A percentile compares a stretch with the other conserved stretches of the same genome.
Evolutionary conservation across 1,140 invertebrate genomes (phyloP).

Genomic region (Zaprionus kolodkinae): DNA sequence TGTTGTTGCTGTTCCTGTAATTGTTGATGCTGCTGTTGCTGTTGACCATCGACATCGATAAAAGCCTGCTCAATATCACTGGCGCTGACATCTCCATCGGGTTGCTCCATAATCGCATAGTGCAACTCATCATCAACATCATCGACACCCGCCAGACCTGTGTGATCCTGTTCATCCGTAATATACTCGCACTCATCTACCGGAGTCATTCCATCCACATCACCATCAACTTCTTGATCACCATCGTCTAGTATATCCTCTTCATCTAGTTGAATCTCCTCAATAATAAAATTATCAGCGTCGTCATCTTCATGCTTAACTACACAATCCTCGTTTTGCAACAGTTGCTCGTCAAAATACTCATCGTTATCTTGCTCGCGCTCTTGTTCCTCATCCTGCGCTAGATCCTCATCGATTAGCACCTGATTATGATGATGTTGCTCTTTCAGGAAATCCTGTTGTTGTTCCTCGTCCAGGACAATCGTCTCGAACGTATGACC

Average conservation of each 20-base stretch:
- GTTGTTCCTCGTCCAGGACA: slow-evolving; percentile 76
- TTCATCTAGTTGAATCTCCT: slow-evolving; percentile 79
- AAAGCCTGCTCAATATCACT: slow-evolving; percentile 70
- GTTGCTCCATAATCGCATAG: slow-evolving; percentile 72
- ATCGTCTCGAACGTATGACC: slow-evolving; percentile 75
- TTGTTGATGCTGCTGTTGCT: slow-evolving; percentile 46
- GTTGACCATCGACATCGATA: slow-evolving; percentile 53
- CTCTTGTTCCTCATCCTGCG: slow-evolving; percentile 68
- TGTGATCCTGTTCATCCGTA: slow-evolving; percentile 65
- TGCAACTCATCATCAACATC: slow-evolving; percentile 74
- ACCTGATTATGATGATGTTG: slow-evolving; percentile 62
- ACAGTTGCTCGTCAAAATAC: slow-evolving; percentile 63
- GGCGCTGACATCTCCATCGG: slow-evolving; percentile 66
- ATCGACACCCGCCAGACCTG: slow-evolving; percentile 42
- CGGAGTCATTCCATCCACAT: slow-evolving; percentile 45
- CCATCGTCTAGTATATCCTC: slow-evolving; percentile 77
- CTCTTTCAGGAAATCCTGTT: slow-evolving; percentile 72
- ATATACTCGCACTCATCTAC: slow-evolving; percentile 71
- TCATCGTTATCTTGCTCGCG: slow-evolving; percentile 45
- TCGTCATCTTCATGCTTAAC: slow-evolving; percentile 63
- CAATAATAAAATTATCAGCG: slow-evolving; percentile 76
- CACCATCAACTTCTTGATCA: slow-evolving; percentile 39
- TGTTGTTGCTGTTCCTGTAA: slow-evolving; percentile 48
- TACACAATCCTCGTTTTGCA: slow-evolving; percentile 55
- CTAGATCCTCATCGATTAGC: slow-evolving; percentile 72